Evolutionary conservation across 2,797 vertebrate genomes (phyloP).

Genomic region (Pygocentrus nattereri): DNA sequence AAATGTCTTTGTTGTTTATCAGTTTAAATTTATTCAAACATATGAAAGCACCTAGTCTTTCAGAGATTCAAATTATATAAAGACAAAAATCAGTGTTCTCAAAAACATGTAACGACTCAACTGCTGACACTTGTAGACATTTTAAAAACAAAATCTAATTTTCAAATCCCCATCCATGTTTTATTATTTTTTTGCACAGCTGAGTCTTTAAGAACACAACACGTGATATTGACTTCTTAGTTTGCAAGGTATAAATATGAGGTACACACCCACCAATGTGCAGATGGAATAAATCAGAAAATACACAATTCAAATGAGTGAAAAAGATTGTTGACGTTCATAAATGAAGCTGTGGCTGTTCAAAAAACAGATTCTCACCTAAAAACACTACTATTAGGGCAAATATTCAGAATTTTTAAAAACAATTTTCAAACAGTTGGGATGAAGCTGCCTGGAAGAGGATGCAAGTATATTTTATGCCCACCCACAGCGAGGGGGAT

Average conservation of each 20-base stretch:
- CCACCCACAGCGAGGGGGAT: background rate
- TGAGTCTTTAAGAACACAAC: background rate
- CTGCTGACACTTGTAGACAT: background rate
- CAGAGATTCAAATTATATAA: background rate
- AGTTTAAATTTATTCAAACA: background rate
- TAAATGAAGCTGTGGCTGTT: background rate
- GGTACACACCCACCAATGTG: too few relatives aligned
- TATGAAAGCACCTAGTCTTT: background rate
- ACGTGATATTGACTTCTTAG: too few relatives aligned
- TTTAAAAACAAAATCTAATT: background rate
- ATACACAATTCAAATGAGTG: background rate
- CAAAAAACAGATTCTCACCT: background rate
- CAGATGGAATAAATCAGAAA: too few relatives aligned
- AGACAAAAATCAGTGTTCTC: background rate
- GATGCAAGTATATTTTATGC: background rate
- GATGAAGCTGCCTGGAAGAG: background rate
- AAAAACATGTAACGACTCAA: background rate
- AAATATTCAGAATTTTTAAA: background rate
- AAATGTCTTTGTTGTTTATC: conserved; percentile 5
- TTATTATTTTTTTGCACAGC: background rate
- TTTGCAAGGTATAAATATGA: too few relatives aligned
- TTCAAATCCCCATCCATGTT: background rate
- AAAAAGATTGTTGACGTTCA: background rate
- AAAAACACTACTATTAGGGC: background rate
- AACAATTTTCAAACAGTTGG: background rate